Percentiles rank a stretch among this genome's conserved stretches.
Conservation (phyloP, 2,888 invertebrate genomes). For the Mythimna albipuncta region DNA sequence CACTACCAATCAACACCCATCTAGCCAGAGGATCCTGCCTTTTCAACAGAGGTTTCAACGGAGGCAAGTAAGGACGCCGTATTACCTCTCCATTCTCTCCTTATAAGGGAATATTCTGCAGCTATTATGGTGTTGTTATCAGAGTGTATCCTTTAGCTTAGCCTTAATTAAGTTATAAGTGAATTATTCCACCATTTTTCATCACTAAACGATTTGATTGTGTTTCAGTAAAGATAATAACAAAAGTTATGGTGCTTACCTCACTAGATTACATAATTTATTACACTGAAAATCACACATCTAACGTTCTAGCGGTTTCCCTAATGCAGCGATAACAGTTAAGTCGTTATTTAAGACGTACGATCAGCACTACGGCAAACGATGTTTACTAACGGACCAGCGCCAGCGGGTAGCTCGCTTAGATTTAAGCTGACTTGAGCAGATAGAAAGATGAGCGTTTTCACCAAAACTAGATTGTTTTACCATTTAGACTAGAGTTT, state of each 20-base stretch:
- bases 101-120: too few relatives aligned
- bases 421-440: conserved; percentile 24
- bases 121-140: too few relatives aligned
- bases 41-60: too few relatives aligned
- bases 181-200: too few relatives aligned
- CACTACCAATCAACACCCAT: too few relatives aligned
- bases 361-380: conserved; percentile 27
- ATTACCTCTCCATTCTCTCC: too few relatives aligned
- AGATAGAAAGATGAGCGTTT: neutral
- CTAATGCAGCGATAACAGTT: conserved; percentile 3
- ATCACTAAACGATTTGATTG: neutral
- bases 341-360: conserved; percentile 24
- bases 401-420: conserved; percentile 14
- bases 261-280: neutral
- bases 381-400: conserved; percentile 22
- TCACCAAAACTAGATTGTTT: too few relatives aligned
- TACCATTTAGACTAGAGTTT: too few relatives aligned
- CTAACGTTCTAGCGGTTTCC: neutral
- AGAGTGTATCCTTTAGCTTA: too few relatives aligned
- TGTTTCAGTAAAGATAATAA: neutral
- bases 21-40: too few relatives aligned
- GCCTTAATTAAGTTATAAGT: too few relatives aligned
- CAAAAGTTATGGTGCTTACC: neutral
- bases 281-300: neutral
- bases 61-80: too few relatives aligned